phyloP scores from a whole-genome alignment of 2,888 invertebrate species.

The Sinohyriopsis cumingii region DNA sequence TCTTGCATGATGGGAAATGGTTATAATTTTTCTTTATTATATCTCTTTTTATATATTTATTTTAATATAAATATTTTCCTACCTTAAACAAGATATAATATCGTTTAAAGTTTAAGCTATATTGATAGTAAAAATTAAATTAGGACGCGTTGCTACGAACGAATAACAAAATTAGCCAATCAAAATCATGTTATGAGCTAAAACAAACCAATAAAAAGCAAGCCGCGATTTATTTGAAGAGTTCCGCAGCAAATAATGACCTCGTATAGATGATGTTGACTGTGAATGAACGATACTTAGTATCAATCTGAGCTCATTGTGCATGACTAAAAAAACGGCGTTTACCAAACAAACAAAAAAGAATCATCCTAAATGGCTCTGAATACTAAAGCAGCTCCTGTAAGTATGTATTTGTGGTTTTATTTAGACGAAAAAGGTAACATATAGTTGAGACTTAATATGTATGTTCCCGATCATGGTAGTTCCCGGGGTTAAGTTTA shows the following conservation, averaged over 20 bases:
- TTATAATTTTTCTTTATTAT: too few relatives aligned
- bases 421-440: neutral
- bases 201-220: conserved; percentile 42
- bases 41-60: too few relatives aligned
- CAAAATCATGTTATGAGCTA: conserved; percentile 41
- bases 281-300: neutral
- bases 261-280: conserved; percentile 39
- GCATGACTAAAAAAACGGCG: conserved; percentile 3
- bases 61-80: too few relatives aligned
- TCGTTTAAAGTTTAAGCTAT: too few relatives aligned
- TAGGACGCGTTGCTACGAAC: conserved; percentile 37
- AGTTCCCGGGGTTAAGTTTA: neutral
- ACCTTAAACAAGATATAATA: too few relatives aligned
- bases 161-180: conserved; percentile 50
- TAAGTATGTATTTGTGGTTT: conserved; percentile 28
- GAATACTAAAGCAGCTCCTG: conserved; percentile 47
- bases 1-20: too few relatives aligned
- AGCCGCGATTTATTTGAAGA: conserved; percentile 53
- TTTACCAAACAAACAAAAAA: conserved; percentile 4
- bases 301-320: too few relatives aligned
- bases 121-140: too few relatives aligned
- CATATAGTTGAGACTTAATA: too few relatives aligned
- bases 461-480: neutral
- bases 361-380: conserved; percentile 29
- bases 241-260: conserved; percentile 41